Evolutionary conservation across 2,113 vertebrate genomes (phyloP), one percentile per base, ranked within the genome.

Genomic region (Fulmarus glacialis): DNA sequence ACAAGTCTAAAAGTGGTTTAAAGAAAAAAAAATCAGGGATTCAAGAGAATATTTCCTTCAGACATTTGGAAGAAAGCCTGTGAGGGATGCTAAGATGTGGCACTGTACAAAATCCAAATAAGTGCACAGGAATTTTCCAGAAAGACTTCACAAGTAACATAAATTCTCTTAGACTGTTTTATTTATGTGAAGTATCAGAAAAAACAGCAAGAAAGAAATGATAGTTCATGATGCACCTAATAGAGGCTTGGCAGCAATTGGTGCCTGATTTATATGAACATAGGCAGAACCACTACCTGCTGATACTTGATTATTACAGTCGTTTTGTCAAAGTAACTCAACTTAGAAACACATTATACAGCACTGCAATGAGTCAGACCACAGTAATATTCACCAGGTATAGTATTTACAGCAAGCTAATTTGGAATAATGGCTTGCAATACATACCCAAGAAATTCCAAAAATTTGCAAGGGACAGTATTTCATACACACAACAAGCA

Each of bases 231-330:
- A 95, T 64, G 70, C 43, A 93, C 58, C 60, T 88, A 93, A 85
- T 26, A 77, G 73, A 93, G 17, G 15, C 82, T 87, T 93, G 96
- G 93, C 95, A 96, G 93, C 90, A 93, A 96, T 82, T 80, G 85
- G 78, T 86, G 36, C 81, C 78, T 97, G 96, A 97, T 97, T 97
- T 97, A 94, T 95, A 79, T 14, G 53, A 94, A 87, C 87, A 79
- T 2, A 80, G 70, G 74, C 78, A 94, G 74, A 95, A 89, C 81
- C 82, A 91, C 66, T 96, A 87, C 93, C 96, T 97, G 93, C 93
- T 97, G 95, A 93, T 95, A 79, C 40, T 82, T 91, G 91, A 94
- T 95, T 97, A 96, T 88, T 96, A 73, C 84, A 89, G 91, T 85
- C 62, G 0, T 93, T 97, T 93, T 94, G 82, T 96, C 93, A 91